Conservation (phyloP, 1,140 invertebrate species). For the Mylabris phalerata region DNA sequence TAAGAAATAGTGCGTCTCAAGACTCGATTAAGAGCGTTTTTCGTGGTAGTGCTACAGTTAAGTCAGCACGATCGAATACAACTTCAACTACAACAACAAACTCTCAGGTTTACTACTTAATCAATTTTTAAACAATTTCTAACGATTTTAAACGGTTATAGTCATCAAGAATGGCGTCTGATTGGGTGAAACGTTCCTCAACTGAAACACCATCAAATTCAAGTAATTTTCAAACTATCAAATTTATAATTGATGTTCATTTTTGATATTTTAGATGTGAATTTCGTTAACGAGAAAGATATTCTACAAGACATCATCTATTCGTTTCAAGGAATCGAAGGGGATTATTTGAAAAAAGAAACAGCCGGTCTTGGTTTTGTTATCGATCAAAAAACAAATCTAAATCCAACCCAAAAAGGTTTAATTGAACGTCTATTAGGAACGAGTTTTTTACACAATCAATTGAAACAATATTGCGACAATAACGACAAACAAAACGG, state of each 20-base stretch:
- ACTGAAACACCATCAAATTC: neutral
- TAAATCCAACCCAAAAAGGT: conserved; percentile 44
- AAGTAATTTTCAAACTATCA: neutral
- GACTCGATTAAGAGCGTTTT: conserved; percentile 6
- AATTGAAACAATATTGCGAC: conserved; percentile 63
- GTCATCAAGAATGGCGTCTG: neutral
- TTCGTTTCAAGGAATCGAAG: conserved; percentile 75
- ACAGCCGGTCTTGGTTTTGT: conserved; percentile 56
- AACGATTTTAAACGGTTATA: neutral
- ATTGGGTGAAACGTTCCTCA: neutral
- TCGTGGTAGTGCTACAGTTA: neutral
- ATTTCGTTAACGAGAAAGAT: conserved; percentile 35
- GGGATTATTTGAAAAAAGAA: conserved; percentile 65
- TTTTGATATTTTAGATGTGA: neutral
- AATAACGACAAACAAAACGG: conserved; percentile 55
- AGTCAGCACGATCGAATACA: conserved; percentile 1
- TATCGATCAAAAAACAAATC: conserved; percentile 51
- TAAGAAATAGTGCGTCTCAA: neutral
- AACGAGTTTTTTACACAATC: conserved; percentile 80
- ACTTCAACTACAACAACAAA: neutral
- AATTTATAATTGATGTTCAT: neutral
- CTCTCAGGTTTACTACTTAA: neutral
- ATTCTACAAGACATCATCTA: conserved; percentile 73
- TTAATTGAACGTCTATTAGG: conserved; percentile 69
- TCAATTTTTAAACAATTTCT: too few relatives aligned